Base-by-base conservation (phyloP, 2,113 vertebrate genomes). In the Strigops habroptila region DNA sequence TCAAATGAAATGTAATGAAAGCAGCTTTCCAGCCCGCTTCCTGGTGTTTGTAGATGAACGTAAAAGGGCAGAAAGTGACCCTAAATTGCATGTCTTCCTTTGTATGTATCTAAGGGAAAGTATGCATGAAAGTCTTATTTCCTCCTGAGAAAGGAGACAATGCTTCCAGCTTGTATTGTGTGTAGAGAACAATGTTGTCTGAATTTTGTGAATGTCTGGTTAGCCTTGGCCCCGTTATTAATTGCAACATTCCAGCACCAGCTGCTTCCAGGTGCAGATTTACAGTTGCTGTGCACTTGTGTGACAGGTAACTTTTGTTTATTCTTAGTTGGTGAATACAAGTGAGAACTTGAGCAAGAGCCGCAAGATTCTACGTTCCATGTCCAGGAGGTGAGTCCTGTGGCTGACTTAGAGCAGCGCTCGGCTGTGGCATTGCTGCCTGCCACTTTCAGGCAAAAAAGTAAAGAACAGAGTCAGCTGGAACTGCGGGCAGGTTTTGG, bases 341-440 rank as follows among this genome's bases (percentile, higher is more conserved):
- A 98, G 98, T 89, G 99, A 99, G 95, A 99, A 99, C 96, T 98
- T 99, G 86, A 99, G 99, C 97, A 99, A 97, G 95, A 99, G 98
- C 86, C 98, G 98, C 64, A 99, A 99, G 97, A 98, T 99, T 76
- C 98, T 99, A 1, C 99, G 99, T 19, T 96, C 99, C 5, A 99
- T 99, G 98, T 99, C 99, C 30, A 98, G 99, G 62, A 98, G 98
- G 99, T 99, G 96, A 98, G 98, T 97, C 67, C 59, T 5, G 3
- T 14, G 16, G 79, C 31, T 52, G 98, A 19, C 41, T 16, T 4
- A 21, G 22, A 25, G 27, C 35, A 53, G 64, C 27, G 3, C 3
- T 2, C 0, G 0, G 22, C 33, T 31, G 67, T 2, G 8, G 3
- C 25, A 8, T 2, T 39, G 30, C 4, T 71, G n/a, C 33, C 31